A percentile compares a stretch with the other conserved stretches of the same genome.
Conservation (phyloP, 2,888 invertebrate species). For the Chrysodeixis includens region DNA sequence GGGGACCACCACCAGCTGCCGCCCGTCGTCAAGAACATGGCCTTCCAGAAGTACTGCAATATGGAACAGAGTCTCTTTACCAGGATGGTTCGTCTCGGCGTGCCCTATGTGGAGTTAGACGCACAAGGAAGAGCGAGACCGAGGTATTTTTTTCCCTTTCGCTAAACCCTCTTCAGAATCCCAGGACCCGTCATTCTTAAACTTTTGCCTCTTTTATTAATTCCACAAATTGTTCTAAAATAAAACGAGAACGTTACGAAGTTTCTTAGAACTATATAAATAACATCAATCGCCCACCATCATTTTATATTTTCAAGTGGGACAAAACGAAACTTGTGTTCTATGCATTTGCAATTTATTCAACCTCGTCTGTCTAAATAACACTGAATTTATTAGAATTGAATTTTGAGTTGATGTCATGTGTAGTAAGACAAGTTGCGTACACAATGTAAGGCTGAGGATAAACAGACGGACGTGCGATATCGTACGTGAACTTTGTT, state of each 20-base stretch:
- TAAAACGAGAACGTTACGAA: too few species aligned
- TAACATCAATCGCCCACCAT: too few species aligned
- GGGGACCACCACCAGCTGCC: constrained; percentile 99
- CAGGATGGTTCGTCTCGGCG: constrained; percentile 97
- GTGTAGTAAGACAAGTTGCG: not conserved
- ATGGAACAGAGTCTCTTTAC: constrained; percentile 99
- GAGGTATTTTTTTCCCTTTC: constrained; percentile 83
- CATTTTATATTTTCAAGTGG: too few species aligned
- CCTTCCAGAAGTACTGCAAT: constrained; percentile 99
- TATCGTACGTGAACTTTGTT: not conserved
- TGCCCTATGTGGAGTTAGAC: constrained; percentile 99
- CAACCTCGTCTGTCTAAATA: not conserved
- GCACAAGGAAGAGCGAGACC: constrained; percentile 98
- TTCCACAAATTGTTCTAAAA: not conserved
- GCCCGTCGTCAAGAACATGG: constrained; percentile 99
- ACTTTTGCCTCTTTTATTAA: not conserved
- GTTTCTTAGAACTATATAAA: too few species aligned
- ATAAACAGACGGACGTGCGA: not conserved
- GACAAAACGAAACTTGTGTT: not conserved
- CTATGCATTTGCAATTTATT: not conserved
- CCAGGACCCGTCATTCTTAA: not conserved
- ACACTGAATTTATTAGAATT: not conserved
- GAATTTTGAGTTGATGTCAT: not conserved
- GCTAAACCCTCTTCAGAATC: not conserved
- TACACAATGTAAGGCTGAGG: not conserved